Percentiles rank a stretch among this genome's conserved stretches.
These are phyloP conservation scores for Puffinus mauretanicus DNA, from an alignment of 2,113 vertebrate species.

Conservation along the genomic window DNA sequence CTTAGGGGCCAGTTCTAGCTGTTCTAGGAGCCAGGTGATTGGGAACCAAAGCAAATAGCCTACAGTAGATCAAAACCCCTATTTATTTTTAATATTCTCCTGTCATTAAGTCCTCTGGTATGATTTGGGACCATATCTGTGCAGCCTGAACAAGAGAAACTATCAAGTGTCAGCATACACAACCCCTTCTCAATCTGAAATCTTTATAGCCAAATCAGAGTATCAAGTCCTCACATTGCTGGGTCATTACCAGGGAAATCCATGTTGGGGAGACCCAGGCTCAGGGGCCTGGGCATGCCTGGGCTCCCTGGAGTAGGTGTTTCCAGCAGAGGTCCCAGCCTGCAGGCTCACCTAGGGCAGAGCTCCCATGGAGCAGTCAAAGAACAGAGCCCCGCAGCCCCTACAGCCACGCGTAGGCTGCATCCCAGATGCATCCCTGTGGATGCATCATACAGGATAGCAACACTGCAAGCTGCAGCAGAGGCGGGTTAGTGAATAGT, in stretches of 20 bases:
- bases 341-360: neutral
- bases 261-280: neutral
- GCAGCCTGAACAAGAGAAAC: neutral
- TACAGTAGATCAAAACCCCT: neutral
- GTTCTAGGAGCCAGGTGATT: neutral
- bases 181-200: neutral
- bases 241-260: neutral
- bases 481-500: neutral
- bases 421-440: neutral
- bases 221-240: neutral
- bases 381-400: too few relatives aligned
- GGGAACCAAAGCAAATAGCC: neutral
- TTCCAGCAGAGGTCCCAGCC: neutral
- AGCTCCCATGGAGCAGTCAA: neutral
- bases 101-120: neutral
- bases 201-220: neutral
- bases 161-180: neutral
- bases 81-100: neutral
- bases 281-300: neutral
- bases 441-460: neutral
- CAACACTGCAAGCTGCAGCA: neutral
- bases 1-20: neutral
- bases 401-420: rapidly evolving
- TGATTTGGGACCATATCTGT: neutral
- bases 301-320: neutral